Evolutionary conservation across 2,113 vertebrate genomes (phyloP), one percentile per base, ranked within the genome.

Genomic region (Chinchilla lanigera): DNA sequence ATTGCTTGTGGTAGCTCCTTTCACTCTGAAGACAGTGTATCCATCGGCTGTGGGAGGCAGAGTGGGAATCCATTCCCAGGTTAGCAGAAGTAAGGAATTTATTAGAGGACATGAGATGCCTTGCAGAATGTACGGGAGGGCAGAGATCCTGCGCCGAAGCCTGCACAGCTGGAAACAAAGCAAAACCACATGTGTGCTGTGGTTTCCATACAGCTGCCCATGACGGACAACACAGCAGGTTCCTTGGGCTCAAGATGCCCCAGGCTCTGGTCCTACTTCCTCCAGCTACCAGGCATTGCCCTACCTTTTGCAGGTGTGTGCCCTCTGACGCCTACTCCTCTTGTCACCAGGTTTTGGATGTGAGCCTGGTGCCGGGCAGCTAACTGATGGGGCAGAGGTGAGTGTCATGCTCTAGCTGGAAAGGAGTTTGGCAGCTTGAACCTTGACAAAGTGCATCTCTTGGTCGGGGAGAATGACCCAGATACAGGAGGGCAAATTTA

Each of bases 131-230:
- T 14, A 47, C 13, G 22, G 35, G 11, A 75, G 41, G 50, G 28
- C 47, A 28, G 87, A 88, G 60, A 84, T 47, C 60, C 44, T 56
- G 16, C 58, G n/a, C 56, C 44, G 12, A 38, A n/a, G 3, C 50
- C 63, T 9, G 4, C 50, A 28, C 1, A 5, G 30, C 12, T 3
- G 1, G 77, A 90, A 75, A 47, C 50, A 69, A 61, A 77, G 88
- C 50, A 33, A 52, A 86, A n/a, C 2, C 35, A 22, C 1, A 16
- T 1, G 19, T 1, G 2, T 4, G 4, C 26, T n/a, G 0, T 13
- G 10, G 20, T 35, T 38, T 20, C 7, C 2, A 6, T 11, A 30
- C 30, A 85, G 38, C 56, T 12, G 20, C 5, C 33, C 14, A 2
- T 9, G 14, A 11, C 13, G 35, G 14, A 83, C 5, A 10, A 26